Percentiles rank a stretch among this genome's conserved stretches.
Conservation (phyloP, 2,797 vertebrate species). For the Steatocranus sp. region DNA sequence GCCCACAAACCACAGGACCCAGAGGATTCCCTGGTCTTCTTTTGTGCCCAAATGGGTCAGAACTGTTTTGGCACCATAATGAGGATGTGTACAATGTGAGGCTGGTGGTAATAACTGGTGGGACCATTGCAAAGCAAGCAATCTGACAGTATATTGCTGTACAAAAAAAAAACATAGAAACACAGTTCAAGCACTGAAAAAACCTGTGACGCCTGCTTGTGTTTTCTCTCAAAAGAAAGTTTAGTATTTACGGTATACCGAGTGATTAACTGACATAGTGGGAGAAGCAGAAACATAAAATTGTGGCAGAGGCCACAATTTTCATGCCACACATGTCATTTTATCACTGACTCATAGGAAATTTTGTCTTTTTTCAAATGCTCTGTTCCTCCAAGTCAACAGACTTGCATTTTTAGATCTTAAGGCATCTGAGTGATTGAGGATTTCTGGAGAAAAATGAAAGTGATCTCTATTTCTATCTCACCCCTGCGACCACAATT, state of each 20-base stretch:
- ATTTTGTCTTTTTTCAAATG: neutral
- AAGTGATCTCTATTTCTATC: neutral
- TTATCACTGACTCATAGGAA: neutral
- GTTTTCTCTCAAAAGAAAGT: neutral
- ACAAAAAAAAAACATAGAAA: neutral
- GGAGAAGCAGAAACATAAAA: neutral
- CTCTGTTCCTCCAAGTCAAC: neutral
- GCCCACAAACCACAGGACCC: neutral
- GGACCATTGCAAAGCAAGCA: neutral
- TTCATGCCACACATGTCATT: neutral
- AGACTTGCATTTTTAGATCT: neutral
- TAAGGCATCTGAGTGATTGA: neutral
- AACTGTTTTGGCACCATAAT: neutral
- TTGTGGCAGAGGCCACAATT: neutral
- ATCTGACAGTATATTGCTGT: neutral
- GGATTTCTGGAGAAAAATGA: neutral
- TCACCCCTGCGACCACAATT: neutral
- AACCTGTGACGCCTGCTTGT: neutral
- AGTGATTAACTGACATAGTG: neutral
- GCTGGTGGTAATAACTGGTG: neutral
- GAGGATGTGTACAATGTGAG: neutral
- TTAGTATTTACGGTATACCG: neutral
- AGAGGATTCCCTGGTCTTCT: neutral
- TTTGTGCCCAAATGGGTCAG: neutral
- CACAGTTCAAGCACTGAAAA: neutral